Evolutionary conservation across 1,140 invertebrate species (phyloP).

Genomic region (Sitophilus oryzae): DNA sequence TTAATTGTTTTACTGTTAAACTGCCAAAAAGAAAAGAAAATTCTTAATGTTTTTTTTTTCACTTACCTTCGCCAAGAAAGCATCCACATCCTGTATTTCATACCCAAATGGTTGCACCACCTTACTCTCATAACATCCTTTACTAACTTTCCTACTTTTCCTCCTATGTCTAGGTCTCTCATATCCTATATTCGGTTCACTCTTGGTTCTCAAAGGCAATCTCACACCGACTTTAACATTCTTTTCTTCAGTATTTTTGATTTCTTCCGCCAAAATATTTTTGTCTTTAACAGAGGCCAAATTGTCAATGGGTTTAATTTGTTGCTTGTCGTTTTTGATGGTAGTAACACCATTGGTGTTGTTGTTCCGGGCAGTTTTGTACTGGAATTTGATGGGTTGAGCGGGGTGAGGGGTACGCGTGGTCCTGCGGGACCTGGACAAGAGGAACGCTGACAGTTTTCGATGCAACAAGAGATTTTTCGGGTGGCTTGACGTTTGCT

Average conservation of each 20-base stretch:
- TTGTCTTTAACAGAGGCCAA: neutral
- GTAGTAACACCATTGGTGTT: neutral
- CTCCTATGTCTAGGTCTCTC: constrained; percentile 27
- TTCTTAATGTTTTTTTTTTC: no score
- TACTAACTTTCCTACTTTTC: constrained; percentile 34
- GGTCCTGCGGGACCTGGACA: constrained; percentile 26
- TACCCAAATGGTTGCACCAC: constrained; percentile 59
- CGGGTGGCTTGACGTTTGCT: constrained; percentile 34
- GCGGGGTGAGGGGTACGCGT: constrained; percentile 34
- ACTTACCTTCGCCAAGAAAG: constrained; percentile 64
- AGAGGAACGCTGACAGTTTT: constrained; percentile 34
- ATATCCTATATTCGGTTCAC: constrained; percentile 35
- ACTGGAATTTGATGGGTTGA: constrained; percentile 42
- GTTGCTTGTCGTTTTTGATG: neutral
- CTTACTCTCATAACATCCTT: constrained; percentile 39
- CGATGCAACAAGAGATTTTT: constrained; percentile 23
- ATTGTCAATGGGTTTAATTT: neutral
- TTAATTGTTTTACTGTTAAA: no score
- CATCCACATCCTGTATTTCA: constrained; percentile 67
- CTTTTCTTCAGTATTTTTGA: neutral
- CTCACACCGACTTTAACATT: constrained; percentile 3
- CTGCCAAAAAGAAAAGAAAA: no score
- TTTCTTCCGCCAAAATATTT: constrained; percentile 1
- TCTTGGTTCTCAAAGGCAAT: constrained; percentile 32
- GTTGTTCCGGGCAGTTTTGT: constrained; percentile 37